Base-by-base conservation (phyloP, 2,888 invertebrate genomes). In the Amblyteles armatorius region DNA sequence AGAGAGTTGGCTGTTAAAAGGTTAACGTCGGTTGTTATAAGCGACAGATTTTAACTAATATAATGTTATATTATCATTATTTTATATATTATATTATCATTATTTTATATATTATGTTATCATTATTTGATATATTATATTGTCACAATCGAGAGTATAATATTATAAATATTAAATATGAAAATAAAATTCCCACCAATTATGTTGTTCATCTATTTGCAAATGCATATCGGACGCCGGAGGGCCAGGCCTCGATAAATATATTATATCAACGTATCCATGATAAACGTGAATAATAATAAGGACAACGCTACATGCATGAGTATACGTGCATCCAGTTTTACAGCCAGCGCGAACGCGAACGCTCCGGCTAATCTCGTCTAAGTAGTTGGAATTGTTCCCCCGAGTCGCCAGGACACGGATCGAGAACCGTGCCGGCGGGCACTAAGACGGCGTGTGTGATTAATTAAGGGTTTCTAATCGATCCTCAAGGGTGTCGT, bases 341-440 rank as follows among this genome's bases (percentile, higher is more conserved):
- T 44, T 55, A 68, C 9, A 65, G 55, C 72, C 67, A 16, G n/a
- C 52, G 72, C 52, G 65, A 78, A 85, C 69, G 26, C 74, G 74
- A 82, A 82, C 65, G 82, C 76, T 76, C 79, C 22, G 52, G 72
- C 72, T 82, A 85, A 85, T 85, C 85, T 79, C 79, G 79, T 82
- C 82, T 77, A 82, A 85, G 85, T 85, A 82, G 82, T 48, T 55
- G 77, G 72, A 82, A 85, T 85, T 77, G 85, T 82, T 82, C 85
- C 82, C 85, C 19, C n/a, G 82, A 79, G 85, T 76, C 40, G 79
- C 68, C 48, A 36, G 44, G 85, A 77, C 73, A 77, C 80, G 80
- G 63, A 73, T 50, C 44, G 44, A 16, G 76, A 72, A 55, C 19
- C 40, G 72, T 65, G 67, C 72, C 76, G 76, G 60, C 60, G 71